Conservation (phyloP, 2,113 vertebrate genomes). For the Burhinus oedicnemus region DNA sequence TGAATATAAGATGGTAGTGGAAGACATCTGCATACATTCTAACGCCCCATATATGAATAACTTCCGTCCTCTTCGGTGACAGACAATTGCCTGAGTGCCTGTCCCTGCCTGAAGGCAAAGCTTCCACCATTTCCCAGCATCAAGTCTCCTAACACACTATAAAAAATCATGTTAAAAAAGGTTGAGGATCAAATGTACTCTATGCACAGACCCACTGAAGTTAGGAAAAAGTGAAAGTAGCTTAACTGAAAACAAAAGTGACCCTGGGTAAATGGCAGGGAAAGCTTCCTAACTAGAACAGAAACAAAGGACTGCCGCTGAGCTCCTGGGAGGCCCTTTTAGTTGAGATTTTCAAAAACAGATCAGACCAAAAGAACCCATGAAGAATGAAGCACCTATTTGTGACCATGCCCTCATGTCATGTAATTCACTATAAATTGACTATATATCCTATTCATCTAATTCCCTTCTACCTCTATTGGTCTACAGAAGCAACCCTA, state of each 20-base stretch:
- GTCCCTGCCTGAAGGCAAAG: neutral
- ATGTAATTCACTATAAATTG: neutral
- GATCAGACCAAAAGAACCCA: neutral
- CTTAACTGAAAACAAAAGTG: constrained; percentile 14
- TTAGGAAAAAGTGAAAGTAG: neutral
- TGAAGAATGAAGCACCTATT: neutral
- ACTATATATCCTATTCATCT: neutral
- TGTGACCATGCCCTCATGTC: neutral
- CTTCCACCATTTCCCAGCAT: neutral
- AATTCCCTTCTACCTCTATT: neutral
- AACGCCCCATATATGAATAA: neutral
- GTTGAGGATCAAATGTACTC: neutral
- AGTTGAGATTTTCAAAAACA: neutral
- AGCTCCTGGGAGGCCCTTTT: neutral
- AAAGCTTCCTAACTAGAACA: neutral
- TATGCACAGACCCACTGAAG: neutral
- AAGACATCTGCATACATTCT: neutral
- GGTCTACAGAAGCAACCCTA: neutral
- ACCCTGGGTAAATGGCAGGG: neutral
- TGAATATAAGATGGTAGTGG: neutral
- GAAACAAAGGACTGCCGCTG: constrained; percentile 26
- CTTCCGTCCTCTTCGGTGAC: neutral
- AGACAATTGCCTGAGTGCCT: neutral
- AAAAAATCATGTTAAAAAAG: neutral
- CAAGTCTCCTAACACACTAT: neutral